These are phyloP conservation scores for Cremastobaeus sp. DNA, from an alignment of 2,888 invertebrate genomes.

Conservation along the genomic window DNA sequence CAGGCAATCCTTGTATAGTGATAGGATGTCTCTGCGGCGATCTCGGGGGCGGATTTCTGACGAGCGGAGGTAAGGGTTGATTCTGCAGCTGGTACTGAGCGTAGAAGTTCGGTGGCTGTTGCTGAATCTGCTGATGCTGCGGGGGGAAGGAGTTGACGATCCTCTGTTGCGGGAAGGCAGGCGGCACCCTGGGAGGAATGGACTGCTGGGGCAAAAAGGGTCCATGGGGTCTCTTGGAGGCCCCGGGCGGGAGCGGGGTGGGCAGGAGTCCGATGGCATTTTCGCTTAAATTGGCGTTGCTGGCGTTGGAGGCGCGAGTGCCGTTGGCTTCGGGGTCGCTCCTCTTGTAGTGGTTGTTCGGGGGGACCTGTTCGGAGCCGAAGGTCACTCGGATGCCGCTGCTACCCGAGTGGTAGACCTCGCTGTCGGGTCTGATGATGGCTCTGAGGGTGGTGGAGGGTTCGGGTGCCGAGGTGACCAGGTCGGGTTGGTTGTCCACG, in stretches of 20 bases:
- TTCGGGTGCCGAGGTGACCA: slow-evolving; percentile 80
- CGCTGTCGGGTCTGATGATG: slow-evolving; percentile 91
- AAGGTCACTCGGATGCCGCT: slow-evolving; percentile 91
- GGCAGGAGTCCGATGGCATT: slow-evolving; percentile 63
- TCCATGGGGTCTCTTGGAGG: slow-evolving; percentile 75
- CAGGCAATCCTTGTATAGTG: slow-evolving; percentile 74
- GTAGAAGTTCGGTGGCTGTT: slow-evolving; percentile 74
- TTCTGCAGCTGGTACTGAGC: slow-evolving; percentile 57
- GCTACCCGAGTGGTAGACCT: slow-evolving; percentile 86
- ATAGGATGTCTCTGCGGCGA: slow-evolving; percentile 70
- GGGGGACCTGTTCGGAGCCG: slow-evolving; percentile 81
- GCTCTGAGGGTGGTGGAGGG: slow-evolving; percentile 89
- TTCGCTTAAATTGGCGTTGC: slow-evolving; percentile 5
- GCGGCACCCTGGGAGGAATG: slow-evolving; percentile 70
- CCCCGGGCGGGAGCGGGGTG: slow-evolving; percentile 64
- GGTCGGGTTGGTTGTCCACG: slow-evolving; percentile 76
- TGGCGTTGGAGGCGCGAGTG: not conserved
- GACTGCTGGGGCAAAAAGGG: slow-evolving; percentile 73
- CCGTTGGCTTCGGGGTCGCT: slow-evolving; percentile 67
- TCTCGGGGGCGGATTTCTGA: slow-evolving; percentile 62
- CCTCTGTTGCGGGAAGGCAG: slow-evolving; percentile 74
- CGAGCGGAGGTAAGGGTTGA: slow-evolving; percentile 62
- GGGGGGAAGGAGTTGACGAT: slow-evolving; percentile 77
- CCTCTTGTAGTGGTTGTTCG: slow-evolving; percentile 75
- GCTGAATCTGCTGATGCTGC: slow-evolving; percentile 75